These are phyloP conservation scores for Nannobrachium achirus DNA, from an alignment of 2,113 vertebrate species.

Conservation along the genomic window DNA sequence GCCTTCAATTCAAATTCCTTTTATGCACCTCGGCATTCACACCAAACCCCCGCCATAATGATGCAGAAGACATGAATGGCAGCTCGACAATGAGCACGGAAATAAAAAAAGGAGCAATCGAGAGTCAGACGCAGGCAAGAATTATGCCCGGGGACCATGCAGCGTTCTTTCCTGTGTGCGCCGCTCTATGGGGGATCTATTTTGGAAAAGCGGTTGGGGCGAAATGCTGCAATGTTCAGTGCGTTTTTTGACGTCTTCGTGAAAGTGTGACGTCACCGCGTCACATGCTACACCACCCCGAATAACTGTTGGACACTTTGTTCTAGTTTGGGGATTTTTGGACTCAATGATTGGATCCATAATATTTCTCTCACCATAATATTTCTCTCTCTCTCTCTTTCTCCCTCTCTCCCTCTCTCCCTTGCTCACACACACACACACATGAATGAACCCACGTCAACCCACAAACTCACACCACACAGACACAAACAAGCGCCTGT, in stretches of 20 bases:
- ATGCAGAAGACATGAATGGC: slow-evolving; percentile 45
- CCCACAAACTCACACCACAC: too few species aligned
- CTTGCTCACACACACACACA: too few species aligned
- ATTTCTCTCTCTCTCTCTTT: slow-evolving; percentile 5
- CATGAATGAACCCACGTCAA: too few species aligned
- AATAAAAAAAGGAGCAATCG: slow-evolving; percentile 39
- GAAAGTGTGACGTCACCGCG: too few species aligned
- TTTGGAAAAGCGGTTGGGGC: neutral
- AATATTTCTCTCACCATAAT: slow-evolving; percentile 11
- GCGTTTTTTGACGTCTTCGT: neutral
- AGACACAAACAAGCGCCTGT: too few species aligned
- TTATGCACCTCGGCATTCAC: slow-evolving; percentile 44
- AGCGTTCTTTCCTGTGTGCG: slow-evolving; percentile 8
- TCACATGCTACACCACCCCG: too few species aligned
- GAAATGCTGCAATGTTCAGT: too few species aligned
- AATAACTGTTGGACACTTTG: too few species aligned
- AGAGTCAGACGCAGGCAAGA: slow-evolving; percentile 35
- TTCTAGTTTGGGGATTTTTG: too few species aligned
- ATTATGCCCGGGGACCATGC: slow-evolving; percentile 33
- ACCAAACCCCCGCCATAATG: slow-evolving; percentile 34
- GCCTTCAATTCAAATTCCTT: slow-evolving; percentile 44
- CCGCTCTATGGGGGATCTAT: neutral
- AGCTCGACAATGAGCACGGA: slow-evolving; percentile 55
- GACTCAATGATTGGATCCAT: too few species aligned
- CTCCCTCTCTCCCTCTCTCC: neutral